A percentile compares a stretch with the other conserved stretches of the same genome.
Evolutionary conservation across 2,888 invertebrate species (phyloP).

Genomic region (Drosophila merina): DNA sequence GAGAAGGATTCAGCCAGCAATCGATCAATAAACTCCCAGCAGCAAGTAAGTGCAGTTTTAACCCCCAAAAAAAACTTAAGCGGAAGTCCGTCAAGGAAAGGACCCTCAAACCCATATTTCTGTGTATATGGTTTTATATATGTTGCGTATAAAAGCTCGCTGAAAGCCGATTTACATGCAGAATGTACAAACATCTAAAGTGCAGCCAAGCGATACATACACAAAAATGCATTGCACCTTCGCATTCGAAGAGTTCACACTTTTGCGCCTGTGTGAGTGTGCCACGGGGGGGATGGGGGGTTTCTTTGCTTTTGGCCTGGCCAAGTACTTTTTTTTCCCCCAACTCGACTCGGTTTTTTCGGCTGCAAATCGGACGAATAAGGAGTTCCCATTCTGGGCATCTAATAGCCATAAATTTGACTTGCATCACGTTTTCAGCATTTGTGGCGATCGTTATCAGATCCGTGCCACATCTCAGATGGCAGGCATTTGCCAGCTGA

Average conservation of each 20-base stretch:
- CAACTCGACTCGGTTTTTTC: constrained; percentile 38
- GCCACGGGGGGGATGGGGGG: constrained; percentile 4
- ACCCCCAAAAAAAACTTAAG: constrained; percentile 59
- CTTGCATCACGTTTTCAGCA: constrained; percentile 68
- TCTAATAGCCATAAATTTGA: constrained; percentile 69
- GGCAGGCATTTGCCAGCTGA: constrained; percentile 32
- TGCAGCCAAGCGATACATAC: constrained; percentile 70
- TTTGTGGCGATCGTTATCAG: constrained; percentile 63
- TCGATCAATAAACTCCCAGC: constrained; percentile 69
- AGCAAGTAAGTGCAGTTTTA: constrained; percentile 73
- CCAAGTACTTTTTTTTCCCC: constrained; percentile 23
- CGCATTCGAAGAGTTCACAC: constrained; percentile 72
- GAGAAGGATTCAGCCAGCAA: constrained; percentile 53
- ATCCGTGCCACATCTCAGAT: constrained; percentile 32
- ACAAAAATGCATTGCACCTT: constrained; percentile 62
- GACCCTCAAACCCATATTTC: constrained; percentile 33
- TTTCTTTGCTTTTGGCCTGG: constrained; percentile 33
- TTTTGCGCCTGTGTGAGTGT: constrained; percentile 22
- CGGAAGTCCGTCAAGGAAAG: constrained; percentile 67
- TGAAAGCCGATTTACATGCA: constrained; percentile 57
- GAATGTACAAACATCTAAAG: constrained; percentile 38
- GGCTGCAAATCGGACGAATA: constrained; percentile 48
- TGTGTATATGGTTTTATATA: constrained; percentile 3
- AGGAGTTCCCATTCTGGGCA: constrained; percentile 37
- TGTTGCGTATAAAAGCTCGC: constrained; percentile 34